These are phyloP conservation scores for Emmelina monodactyla DNA, from an alignment of 2,888 invertebrate species.

Conservation along the genomic window DNA sequence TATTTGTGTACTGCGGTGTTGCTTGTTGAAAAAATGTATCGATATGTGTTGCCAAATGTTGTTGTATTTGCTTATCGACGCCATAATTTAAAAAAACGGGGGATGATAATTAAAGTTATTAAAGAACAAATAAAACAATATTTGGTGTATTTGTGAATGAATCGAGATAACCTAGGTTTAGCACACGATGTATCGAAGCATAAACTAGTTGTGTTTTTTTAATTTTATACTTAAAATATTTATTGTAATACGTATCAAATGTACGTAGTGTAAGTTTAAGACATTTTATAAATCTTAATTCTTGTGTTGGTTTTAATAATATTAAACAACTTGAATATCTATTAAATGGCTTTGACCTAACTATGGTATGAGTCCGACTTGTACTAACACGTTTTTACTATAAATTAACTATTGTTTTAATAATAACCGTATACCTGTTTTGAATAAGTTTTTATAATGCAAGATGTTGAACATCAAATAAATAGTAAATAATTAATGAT, in stretches of 20 bases:
- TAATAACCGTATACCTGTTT: background rate
- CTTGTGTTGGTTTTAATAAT: constrained; percentile 12
- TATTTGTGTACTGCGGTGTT: constrained; percentile 8
- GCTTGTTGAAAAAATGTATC: constrained; percentile 6
- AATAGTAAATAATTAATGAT: no score
- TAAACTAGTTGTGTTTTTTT: constrained; percentile 54
- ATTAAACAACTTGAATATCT: constrained; percentile 11
- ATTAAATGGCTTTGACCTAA: background rate
- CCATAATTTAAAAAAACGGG: background rate
- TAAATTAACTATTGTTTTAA: background rate
- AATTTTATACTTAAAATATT: constrained; percentile 62
- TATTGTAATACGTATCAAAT: constrained; percentile 48
- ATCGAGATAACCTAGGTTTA: constrained; percentile 22
- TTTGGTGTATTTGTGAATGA: constrained; percentile 5
- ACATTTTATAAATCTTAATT: constrained; percentile 13
- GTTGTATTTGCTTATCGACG: background rate
- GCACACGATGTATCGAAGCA: constrained; percentile 41
- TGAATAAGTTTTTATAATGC: no score
- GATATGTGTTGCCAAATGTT: constrained; percentile 2
- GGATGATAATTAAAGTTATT: background rate
- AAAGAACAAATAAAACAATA: background rate
- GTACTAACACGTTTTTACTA: no score
- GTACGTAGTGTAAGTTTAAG: constrained; percentile 32
- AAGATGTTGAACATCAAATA: no score
- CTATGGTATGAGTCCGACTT: no score